Conservation (phyloP, 2,113 vertebrate genomes). For the Melanotaenia duboulayi region DNA sequence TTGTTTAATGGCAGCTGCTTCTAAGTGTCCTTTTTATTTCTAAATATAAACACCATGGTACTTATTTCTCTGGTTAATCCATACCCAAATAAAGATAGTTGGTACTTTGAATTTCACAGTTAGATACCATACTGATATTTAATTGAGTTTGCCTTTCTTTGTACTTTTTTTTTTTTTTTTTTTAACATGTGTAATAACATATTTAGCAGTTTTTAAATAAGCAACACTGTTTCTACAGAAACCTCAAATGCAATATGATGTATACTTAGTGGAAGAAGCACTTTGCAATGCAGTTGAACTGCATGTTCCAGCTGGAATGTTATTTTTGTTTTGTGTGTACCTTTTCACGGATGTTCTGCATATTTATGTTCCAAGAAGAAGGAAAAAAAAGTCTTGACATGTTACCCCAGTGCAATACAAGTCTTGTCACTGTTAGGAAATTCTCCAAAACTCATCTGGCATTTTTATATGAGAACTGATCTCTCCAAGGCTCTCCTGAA, state of each 20-base stretch:
- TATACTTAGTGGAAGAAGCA: conserved; percentile 27
- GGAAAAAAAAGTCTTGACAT: conserved; percentile 42
- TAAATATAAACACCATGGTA: not conserved
- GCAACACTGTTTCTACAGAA: conserved; percentile 31
- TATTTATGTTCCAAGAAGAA: conserved; percentile 16
- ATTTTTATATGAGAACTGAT: conserved; percentile 8
- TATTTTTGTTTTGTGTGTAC: not conserved
- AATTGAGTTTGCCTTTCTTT: conserved; percentile 41
- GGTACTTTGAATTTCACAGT: conserved; percentile 4
- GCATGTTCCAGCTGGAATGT: conserved; percentile 35
- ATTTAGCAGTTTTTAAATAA: conserved; percentile 14
- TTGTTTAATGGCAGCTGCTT: conserved; percentile 31
- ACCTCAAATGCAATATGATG: conserved; percentile 55
- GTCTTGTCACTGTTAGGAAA: conserved; percentile 73
- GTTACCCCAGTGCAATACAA: conserved; percentile 73
- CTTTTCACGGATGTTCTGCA: conserved; percentile 7
- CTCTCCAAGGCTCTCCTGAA: conserved; percentile 43
- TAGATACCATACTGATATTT: not conserved
- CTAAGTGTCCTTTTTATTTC: conserved; percentile 6
- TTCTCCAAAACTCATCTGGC: conserved; percentile 12
- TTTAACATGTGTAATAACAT: conserved; percentile 39
- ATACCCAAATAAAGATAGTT: not conserved
- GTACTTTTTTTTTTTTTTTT: conserved; percentile 28
- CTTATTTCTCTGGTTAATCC: not conserved
- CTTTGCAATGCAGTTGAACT: conserved; percentile 39